Evolutionary conservation across 2,797 vertebrate species (phyloP).

Genomic region (Mormyrus proboscirostris): DNA sequence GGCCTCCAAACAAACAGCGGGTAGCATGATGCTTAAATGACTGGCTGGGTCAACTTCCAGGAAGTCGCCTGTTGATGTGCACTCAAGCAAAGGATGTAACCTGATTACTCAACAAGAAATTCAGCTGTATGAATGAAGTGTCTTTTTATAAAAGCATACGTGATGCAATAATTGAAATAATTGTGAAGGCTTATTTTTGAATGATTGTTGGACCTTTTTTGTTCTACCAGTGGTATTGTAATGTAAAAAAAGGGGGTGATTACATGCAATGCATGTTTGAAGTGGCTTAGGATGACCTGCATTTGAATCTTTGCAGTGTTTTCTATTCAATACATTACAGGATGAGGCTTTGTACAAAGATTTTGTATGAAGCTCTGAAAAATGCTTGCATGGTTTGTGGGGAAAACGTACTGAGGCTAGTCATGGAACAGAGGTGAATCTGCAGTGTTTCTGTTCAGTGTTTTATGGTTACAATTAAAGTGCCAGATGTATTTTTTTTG

Average conservation of each 20-base stretch:
- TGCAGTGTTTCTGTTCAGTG: background rate
- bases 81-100: background rate
- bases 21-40: background rate
- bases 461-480: background rate
- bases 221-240: background rate
- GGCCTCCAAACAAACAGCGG: background rate
- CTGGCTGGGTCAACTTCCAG: background rate
- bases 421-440: background rate
- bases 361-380: background rate
- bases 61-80: background rate
- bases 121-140: background rate
- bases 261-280: background rate
- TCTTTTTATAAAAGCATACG: background rate
- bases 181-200: background rate
- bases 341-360: background rate
- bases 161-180: background rate
- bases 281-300: background rate
- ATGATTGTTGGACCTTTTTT: background rate
- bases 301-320: background rate
- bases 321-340: background rate
- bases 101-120: background rate
- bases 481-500: background rate
- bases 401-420: background rate
- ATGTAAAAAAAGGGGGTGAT: background rate
- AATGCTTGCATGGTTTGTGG: background rate